phyloP scores from a whole-genome alignment of 2,888 invertebrate genomes.

The Tridacna crocea region DNA sequence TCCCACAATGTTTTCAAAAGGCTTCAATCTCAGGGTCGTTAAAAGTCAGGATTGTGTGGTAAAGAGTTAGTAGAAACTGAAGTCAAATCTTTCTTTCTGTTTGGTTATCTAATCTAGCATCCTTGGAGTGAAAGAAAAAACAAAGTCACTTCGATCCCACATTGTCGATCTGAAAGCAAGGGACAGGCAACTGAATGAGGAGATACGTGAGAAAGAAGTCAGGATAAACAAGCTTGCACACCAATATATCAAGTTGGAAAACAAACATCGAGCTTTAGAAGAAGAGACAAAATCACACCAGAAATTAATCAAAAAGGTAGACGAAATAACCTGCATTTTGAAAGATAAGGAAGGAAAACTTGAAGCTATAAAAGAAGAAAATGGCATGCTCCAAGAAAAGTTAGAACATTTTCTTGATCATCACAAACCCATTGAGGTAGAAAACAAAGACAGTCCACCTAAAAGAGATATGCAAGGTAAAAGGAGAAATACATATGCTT shows the following conservation, averaged over 20 bases:
- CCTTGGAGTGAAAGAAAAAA: constrained; percentile 36
- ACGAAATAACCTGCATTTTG: not conserved
- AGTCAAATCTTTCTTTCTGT: not conserved
- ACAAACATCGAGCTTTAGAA: constrained; percentile 33
- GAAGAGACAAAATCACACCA: not conserved
- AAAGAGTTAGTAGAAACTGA: too few species aligned
- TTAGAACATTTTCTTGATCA: not conserved
- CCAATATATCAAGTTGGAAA: constrained; percentile 45
- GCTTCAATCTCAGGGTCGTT: too few species aligned
- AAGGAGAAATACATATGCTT: not conserved
- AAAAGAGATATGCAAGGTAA: not conserved
- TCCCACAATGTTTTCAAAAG: too few species aligned
- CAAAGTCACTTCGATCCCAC: constrained; percentile 31
- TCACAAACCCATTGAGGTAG: too few species aligned
- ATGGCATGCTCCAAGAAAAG: not conserved
- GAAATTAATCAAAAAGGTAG: not conserved
- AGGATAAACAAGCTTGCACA: constrained; percentile 45
- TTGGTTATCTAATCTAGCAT: constrained; percentile 22
- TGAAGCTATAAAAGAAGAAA: not conserved
- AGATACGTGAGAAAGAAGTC: constrained; percentile 31
- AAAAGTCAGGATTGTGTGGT: too few species aligned
- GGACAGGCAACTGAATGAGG: constrained; percentile 24
- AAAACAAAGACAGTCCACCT: too few species aligned
- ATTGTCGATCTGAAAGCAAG: constrained; percentile 37
- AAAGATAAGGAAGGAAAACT: not conserved